Evolutionary conservation across 2,113 vertebrate species (phyloP).

Genomic region (Mirounga angustirostris): DNA sequence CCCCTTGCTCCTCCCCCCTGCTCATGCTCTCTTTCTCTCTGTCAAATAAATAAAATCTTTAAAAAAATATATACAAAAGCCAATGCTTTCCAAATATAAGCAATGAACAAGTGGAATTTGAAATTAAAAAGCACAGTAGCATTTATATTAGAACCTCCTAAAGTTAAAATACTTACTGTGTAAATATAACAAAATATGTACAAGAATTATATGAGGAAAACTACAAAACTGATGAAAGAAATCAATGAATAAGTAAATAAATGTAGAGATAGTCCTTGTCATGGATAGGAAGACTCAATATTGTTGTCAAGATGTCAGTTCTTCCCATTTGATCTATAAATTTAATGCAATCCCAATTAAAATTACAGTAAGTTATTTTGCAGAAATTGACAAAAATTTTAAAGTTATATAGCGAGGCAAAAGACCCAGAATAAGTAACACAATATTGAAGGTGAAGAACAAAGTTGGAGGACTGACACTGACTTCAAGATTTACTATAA

Average conservation of each 20-base stretch:
- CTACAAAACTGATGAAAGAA: neutral
- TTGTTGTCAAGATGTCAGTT: neutral
- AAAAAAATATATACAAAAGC: neutral
- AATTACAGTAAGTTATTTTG: neutral
- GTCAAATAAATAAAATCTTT: too few species aligned
- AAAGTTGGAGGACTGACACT: neutral
- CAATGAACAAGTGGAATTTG: neutral
- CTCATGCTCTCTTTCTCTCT: too few species aligned
- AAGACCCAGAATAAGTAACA: neutral
- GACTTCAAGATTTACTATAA: neutral
- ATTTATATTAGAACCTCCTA: neutral
- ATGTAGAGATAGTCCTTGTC: neutral
- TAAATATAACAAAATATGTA: neutral
- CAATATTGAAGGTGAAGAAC: neutral
- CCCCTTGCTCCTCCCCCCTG: too few species aligned
- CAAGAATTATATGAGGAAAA: neutral
- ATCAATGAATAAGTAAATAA: neutral
- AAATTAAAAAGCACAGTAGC: neutral
- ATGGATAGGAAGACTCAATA: neutral
- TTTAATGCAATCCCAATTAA: neutral
- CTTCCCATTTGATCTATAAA: neutral
- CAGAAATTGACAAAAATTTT: neutral
- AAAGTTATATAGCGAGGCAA: neutral
- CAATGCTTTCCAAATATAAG: neutral
- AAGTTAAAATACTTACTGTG: neutral